A percentile compares a stretch with the other conserved stretches of the same genome.
phyloP scores from a whole-genome alignment of 2,113 vertebrate genomes.

The Aphyosemion australe region DNA sequence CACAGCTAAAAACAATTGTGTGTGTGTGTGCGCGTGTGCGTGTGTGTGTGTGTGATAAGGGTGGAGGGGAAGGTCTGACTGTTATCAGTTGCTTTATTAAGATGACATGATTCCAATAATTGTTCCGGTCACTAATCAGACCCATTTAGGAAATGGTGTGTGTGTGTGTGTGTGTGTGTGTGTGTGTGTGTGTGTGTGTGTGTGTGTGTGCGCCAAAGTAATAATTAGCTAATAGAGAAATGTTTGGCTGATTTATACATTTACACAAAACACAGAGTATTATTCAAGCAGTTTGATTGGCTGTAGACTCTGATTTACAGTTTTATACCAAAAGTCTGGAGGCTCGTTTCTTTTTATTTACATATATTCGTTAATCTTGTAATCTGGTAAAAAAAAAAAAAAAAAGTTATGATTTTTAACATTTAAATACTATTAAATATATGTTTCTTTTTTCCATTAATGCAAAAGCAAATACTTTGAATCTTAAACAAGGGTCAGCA shows the following conservation, averaged over 20 bases:
- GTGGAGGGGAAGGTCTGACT: constrained; percentile 55
- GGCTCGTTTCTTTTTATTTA: too few species aligned
- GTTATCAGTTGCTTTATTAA: constrained; percentile 75
- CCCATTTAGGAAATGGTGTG: constrained; percentile 56
- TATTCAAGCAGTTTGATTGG: not conserved
- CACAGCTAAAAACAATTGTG: not conserved
- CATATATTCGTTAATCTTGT: too few species aligned
- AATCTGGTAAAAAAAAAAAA: too few species aligned
- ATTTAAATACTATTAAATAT: too few species aligned
- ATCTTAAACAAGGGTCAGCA: too few species aligned
- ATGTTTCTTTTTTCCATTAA: too few species aligned
- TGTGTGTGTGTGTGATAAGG: constrained; percentile 60
- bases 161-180: constrained; percentile 19
- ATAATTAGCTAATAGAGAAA: too few species aligned
- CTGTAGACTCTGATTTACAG: too few species aligned
- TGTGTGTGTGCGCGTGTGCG: not conserved
- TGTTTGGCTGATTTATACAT: not conserved
- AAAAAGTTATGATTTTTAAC: too few species aligned
- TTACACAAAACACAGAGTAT: not conserved
- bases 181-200: constrained; percentile 21
- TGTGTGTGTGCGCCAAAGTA: not conserved
- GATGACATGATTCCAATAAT: constrained; percentile 81
- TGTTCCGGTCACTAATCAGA: constrained; percentile 80
- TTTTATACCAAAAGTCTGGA: too few species aligned
- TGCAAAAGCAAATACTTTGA: too few species aligned